Evolutionary conservation across 2,113 vertebrate genomes (phyloP), one percentile per base, ranked within the genome.

Genomic region (Boulengeromyrus knoepffleri): DNA sequence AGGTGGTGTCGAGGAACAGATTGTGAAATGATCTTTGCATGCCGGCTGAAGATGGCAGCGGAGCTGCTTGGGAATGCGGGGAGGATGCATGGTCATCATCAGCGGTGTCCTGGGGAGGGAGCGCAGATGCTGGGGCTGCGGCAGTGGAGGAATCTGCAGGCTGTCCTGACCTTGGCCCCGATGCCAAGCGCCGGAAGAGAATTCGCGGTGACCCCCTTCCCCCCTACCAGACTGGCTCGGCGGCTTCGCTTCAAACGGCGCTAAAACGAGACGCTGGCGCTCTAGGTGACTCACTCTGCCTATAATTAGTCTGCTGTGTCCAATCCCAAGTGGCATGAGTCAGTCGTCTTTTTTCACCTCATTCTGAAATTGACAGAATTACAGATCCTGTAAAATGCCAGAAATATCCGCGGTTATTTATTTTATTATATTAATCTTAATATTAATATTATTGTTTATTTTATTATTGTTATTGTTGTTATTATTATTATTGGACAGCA

Each of bases 21-120:
- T 92, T 93, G 93, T 52, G 31, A 92, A 93, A 94, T 92, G 92
- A 92, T 91, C 83, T 92, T 94, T 91, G 92, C 92, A 93, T 92
- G 92, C 91, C 92, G 91, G 93, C 93, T 94, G 92, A 92, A 93
- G 91, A 92, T 93, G 95, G 94, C 94, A 94, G 94, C 90, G 91
- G 50, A 91, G 93, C 92, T 90, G 74, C 91, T 91, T 90, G 91
- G 90, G 90, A 91, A 90, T 92, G 93, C 91, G 66, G 91, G 89
- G 66, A 42, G 39, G 74, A 27, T 21, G 74, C 46, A 31, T 24
- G 45, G 47, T 31, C 15, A 53, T n/a, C 36, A 36, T n/a, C 36
- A 36, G 6, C 7, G 17, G 85, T 12, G n/a, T 31, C 62, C 21
- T 15, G 21, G 85, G 21, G 49, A 86, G 49, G 62, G 31, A 27